A percentile compares a stretch with the other conserved stretches of the same genome.
Evolutionary conservation across 2,113 vertebrate species (phyloP).

Genomic region (Serinus canaria): DNA sequence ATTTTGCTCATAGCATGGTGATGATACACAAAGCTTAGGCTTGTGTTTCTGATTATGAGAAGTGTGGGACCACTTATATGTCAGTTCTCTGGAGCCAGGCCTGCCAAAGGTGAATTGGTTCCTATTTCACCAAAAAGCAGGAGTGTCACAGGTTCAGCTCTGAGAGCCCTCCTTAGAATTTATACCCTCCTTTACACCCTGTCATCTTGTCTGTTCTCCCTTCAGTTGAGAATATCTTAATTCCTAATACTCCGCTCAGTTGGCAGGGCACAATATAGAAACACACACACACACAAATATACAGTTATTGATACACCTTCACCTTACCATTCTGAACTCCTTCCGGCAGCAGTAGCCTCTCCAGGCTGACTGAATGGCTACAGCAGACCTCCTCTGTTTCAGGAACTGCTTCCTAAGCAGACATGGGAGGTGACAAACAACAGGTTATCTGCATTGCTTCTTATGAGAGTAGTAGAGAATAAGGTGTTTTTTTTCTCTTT

Average conservation of each 20-base stretch:
- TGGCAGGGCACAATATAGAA: not conserved
- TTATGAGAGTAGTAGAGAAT: not conserved
- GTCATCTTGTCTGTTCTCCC: not conserved
- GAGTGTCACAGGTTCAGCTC: not conserved
- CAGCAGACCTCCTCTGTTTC: conserved; percentile 76
- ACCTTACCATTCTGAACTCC: conserved; percentile 81
- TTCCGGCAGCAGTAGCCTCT: conserved; percentile 78
- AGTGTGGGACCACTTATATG: not conserved
- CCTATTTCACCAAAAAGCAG: not conserved
- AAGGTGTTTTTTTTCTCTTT: not conserved
- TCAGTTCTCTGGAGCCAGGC: not conserved
- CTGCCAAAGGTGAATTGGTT: not conserved
- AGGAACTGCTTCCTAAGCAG: conserved; percentile 83
- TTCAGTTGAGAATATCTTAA: not conserved
- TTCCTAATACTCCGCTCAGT: not conserved
- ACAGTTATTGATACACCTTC: not conserved
- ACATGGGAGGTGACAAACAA: not conserved
- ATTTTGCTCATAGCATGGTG: not conserved
- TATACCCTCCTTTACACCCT: not conserved
- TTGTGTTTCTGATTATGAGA: not conserved
- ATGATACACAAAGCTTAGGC: not conserved
- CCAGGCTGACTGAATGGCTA: conserved; percentile 87
- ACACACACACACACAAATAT: not conserved
- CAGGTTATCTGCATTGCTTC: not conserved
- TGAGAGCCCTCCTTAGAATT: not conserved